Evolutionary conservation across 1,140 invertebrate species (phyloP).

Genomic region (Carcinoscorpius rotundicauda): DNA sequence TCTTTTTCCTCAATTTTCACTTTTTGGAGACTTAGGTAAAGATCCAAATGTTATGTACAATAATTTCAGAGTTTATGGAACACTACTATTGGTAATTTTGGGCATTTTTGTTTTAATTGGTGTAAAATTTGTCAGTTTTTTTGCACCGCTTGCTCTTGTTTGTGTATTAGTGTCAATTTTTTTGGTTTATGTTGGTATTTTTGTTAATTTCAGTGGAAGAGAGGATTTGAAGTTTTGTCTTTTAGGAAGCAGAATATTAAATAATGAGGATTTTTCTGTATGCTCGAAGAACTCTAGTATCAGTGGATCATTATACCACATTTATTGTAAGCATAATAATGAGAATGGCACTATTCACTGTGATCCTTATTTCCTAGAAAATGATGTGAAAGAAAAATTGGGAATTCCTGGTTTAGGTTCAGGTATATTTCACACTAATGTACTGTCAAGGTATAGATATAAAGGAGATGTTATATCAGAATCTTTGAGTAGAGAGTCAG

Average conservation of each 20-base stretch:
- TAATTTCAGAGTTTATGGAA: conserved; percentile 96
- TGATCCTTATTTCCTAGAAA: conserved; percentile 57
- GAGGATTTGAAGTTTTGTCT: conserved; percentile 59
- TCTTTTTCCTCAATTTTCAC: conserved; percentile 82
- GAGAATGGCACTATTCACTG: conserved; percentile 35
- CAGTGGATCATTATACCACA: conserved; percentile 11
- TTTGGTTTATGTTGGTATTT: conserved; percentile 90
- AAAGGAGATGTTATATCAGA: conserved; percentile 55
- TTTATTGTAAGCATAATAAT: conserved; percentile 10
- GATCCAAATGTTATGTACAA: conserved; percentile 84
- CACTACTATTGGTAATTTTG: conserved; percentile 73
- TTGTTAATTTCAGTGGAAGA: conserved; percentile 83
- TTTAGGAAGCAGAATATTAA: conserved; percentile 16
- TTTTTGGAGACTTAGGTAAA: conserved; percentile 87
- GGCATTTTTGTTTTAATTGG: conserved; percentile 91
- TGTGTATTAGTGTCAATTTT: conserved; percentile 93
- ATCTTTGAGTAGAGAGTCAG: conserved; percentile 40
- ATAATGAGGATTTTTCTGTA: conserved; percentile 7
- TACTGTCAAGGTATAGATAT: conserved; percentile 46
- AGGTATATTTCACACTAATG: conserved; percentile 43
- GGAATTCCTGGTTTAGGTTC: conserved; percentile 53
- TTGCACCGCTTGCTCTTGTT: conserved; percentile 86
- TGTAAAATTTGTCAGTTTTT: conserved; percentile 98
- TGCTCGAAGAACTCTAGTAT: conserved; percentile 15
- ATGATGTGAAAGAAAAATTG: conserved; percentile 39